Base-by-base conservation (phyloP, 1,140 invertebrate species). In the Dreissena polymorpha region DNA sequence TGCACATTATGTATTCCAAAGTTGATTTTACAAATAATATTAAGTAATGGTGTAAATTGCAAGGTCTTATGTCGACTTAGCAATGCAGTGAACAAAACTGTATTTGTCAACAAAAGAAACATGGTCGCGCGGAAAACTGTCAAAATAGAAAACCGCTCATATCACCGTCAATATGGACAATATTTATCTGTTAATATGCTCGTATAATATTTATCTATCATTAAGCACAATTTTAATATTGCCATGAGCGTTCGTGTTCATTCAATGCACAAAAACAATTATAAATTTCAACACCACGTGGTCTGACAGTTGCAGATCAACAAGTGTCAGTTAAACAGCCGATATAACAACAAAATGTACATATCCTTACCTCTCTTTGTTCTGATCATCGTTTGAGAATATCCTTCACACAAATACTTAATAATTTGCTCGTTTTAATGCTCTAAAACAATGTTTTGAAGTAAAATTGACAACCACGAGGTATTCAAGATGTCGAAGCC, bases 341-440 rank as follows among this genome's bases (percentile, higher is more conserved):
- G 6, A 49, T 75, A 10, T 5, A 5, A 29, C n/a, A 57, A 69
- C 53, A 68, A 73, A 68, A 68, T 23, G 10, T 25, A 57, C 50
- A 39, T 13, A 10, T n/a, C 39, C 76, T 80, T 76, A 86, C 85
- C 85, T 86, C 85, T 74, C n/a, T 86, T 86, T 18, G 80, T 60
- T 23, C 85, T 69, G 64, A 80, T 83, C 69, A 65, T 85, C 65
- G 81, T 78, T 73, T 53, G 16, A 57, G 13, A 13, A 16, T 53
- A 55, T 55, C 50, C 18, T 65, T 21, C 21, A 25, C 49, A 13
- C 7, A 73, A 51, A 51, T 53, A 21, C 7, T 0, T 55, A 64
- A 49, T 23, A 64, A 64, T 75, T 39, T 23, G 12, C 51, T 73
- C 1, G 23, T 75, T 63, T n/a, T 5, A 60, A 60, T 39, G n/a